Base-by-base conservation (phyloP, 35 echinoderm and acorn worm species). In the Nesometra sesokonis region DNA sequence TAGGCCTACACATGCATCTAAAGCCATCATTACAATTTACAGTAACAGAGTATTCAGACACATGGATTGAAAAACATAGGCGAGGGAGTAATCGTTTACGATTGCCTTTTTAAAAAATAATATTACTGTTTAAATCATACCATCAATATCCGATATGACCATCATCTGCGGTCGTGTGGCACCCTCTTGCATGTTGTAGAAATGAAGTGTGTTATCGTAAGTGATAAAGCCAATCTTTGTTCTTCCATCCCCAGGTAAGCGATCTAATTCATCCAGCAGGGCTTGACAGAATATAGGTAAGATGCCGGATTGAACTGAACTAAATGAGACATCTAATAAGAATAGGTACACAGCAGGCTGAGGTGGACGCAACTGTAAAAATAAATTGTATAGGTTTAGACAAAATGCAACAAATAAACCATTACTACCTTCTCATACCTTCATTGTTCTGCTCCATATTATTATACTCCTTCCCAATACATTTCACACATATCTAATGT, bases 311-410 rank as follows among this genome's bases (percentile, higher is more conserved):
- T 99, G 93, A 35, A 99, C 93, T 0, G 96, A 91, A 80, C 93
- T 90, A 46, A 99, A 99, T 3, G 92, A 99, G 0, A 99, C 96
- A 77, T 99, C 96, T 30, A 99, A 32, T 21, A 99, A 83, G 37
- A 99, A 99, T 37, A 99, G 87, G 82, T 99, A 99, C 34, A 93
- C 92, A 11, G 96, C 96, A 85, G 96, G 96, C 84, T 99, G 96
- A 21, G 96, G 96, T 29, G 96, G 96, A 76, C 96, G 82, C 31
- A 99, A 83, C 96, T 99, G 88, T 46, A 30, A 67, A 17, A 19
- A 35, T 31, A 37, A 43, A 7, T 7, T 43, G 38, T 4, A 43
- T 7, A 15, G 15, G 15, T 7, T 43, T 43, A 30, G 35, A 33
- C 38, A 43, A n/a, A n/a, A n/a, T n/a, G n/a, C n/a, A n/a, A n/a